A percentile compares a stretch with the other conserved stretches of the same genome.
Conservation (phyloP, 1,140 invertebrate genomes). For the Psilanteris sp. region DNA sequence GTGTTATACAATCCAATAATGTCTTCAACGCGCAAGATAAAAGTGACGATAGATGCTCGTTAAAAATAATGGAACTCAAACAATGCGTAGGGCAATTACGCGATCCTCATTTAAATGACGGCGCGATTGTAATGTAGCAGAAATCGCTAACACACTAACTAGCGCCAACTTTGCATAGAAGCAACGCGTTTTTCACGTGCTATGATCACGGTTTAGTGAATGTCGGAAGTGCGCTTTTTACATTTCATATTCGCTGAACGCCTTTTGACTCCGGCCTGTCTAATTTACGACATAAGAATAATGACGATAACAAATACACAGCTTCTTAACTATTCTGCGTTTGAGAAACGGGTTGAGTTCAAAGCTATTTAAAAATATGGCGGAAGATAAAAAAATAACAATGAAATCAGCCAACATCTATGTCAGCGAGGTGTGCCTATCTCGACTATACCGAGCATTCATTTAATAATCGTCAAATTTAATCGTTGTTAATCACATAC, state of each 20-base stretch:
- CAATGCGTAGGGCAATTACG: constrained; percentile 74
- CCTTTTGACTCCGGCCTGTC: constrained; percentile 52
- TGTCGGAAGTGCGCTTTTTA: constrained; percentile 61
- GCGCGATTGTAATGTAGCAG: constrained; percentile 54
- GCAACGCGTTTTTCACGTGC: constrained; percentile 50
- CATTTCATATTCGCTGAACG: constrained; percentile 72
- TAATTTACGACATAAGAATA: constrained; percentile 61
- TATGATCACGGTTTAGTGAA: constrained; percentile 40
- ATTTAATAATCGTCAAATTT: constrained; percentile 53
- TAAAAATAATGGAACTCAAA: constrained; percentile 70
- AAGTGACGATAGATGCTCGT: constrained; percentile 68
- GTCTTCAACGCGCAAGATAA: constrained; percentile 64
- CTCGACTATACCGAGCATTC: constrained; percentile 45
- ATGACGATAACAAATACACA: constrained; percentile 56
- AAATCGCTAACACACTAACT: constrained; percentile 49
- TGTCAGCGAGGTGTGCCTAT: constrained; percentile 56
- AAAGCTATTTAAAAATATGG: constrained; percentile 26
- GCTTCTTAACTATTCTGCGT: constrained; percentile 22
- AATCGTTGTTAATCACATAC: no score
- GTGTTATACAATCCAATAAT: constrained; percentile 26
- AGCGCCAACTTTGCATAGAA: constrained; percentile 62
- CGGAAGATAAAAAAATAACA: constrained; percentile 43
- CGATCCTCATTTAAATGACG: constrained; percentile 70
- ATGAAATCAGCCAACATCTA: constrained; percentile 58
- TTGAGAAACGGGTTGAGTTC: constrained; percentile 33